These are phyloP conservation scores for Choristoneura fumiferana DNA, from an alignment of 1,140 invertebrate genomes.

Conservation along the genomic window DNA sequence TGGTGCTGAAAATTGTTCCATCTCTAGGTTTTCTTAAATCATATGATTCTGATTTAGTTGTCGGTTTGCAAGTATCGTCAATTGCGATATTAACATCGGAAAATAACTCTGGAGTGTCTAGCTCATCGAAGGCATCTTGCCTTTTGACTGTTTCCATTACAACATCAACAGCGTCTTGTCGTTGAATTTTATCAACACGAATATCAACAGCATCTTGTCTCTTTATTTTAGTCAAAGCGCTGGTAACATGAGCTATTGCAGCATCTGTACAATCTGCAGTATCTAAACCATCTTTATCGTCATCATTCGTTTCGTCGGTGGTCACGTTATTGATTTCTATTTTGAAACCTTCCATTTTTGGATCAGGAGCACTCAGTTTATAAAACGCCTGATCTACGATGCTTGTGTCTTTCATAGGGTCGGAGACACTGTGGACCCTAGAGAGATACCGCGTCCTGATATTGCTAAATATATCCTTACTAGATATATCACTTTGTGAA, in stretches of 20 bases:
- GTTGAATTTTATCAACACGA: slow-evolving; percentile 3
- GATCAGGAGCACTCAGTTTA: slow-evolving; percentile 32
- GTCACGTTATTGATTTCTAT: slow-evolving; percentile 62
- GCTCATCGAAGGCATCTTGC: slow-evolving; percentile 36
- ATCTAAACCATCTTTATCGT: slow-evolving; percentile 25
- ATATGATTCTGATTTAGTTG: slow-evolving; percentile 48
- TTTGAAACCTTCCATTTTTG: slow-evolving; percentile 35
- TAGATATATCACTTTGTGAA: slow-evolving; percentile 51
- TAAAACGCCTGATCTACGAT: slow-evolving; percentile 64
- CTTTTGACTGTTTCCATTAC: slow-evolving; percentile 3
- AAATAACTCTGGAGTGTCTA: slow-evolving; percentile 19
- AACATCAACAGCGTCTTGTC: slow-evolving; percentile 39
- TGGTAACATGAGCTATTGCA: slow-evolving; percentile 43
- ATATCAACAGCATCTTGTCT: slow-evolving; percentile 40
- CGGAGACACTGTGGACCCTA: slow-evolving; percentile 62
- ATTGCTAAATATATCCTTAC: slow-evolving; percentile 64
- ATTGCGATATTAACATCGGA: slow-evolving; percentile 27
- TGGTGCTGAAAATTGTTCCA: slow-evolving; percentile 55
- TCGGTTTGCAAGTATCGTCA: slow-evolving; percentile 27
- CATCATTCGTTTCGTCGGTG: slow-evolving; percentile 59
- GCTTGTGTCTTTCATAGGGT: slow-evolving; percentile 43
- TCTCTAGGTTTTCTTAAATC: slow-evolving; percentile 28
- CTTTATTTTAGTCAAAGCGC: slow-evolving; percentile 31
- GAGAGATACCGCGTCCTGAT: slow-evolving; percentile 66
- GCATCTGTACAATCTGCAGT: neutral